These are phyloP conservation scores for Ursus arctos DNA, from an alignment of 2,113 vertebrate genomes.

Conservation along the genomic window DNA sequence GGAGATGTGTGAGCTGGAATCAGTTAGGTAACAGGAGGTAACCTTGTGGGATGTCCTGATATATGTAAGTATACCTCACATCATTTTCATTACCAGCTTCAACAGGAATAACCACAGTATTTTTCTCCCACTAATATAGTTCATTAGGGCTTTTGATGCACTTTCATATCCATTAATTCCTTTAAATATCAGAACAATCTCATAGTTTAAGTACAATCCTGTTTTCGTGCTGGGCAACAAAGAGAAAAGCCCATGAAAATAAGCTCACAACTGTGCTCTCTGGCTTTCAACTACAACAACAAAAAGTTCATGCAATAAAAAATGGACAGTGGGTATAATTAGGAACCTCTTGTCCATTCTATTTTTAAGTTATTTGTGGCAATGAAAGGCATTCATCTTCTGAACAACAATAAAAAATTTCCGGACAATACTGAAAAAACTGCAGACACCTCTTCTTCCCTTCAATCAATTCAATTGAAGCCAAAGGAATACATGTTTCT, in stretches of 20 bases:
- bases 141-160: neutral
- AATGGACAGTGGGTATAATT: neutral
- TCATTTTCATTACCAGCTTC: neutral
- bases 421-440: neutral
- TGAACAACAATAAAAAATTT: neutral
- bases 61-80: neutral
- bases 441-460: neutral
- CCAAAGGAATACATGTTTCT: neutral
- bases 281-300: neutral
- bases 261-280: neutral
- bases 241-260: neutral
- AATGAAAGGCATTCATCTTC: neutral
- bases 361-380: neutral
- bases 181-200: neutral
- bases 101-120: neutral
- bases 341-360: neutral
- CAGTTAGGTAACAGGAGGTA: neutral
- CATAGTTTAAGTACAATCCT: neutral
- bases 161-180: neutral
- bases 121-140: neutral
- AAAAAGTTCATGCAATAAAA: neutral
- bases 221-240: neutral
- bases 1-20: neutral
- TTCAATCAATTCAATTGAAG: neutral
- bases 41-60: neutral